Base-by-base conservation (phyloP, 2,113 vertebrate genomes). In the Trematomus loennbergii region DNA sequence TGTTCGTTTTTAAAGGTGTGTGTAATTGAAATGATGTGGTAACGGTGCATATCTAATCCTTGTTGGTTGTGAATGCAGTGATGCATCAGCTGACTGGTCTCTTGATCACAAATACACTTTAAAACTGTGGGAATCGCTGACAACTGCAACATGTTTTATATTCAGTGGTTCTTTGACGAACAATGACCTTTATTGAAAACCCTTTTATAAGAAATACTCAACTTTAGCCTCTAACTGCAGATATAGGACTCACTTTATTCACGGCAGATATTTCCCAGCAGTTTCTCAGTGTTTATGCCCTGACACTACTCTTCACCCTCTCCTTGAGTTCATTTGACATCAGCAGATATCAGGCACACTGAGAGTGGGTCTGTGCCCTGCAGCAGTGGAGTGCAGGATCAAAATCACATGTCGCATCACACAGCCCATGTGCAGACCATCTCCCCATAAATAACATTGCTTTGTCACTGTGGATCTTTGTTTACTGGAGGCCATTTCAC, bases 381-480 rank as follows among this genome's bases (percentile, higher is more conserved):
- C 17, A 40, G 70, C 46, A 17, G 16, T 25, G 17, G 18, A n/a
- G 57, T 12, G 70, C 45, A 17, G 29, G 58, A 53, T 74, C 72
- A 63, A 5, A 45, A 54, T 54, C 60, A 63, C 72, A 54, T 74
- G 72, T 63, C 36, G 3, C 59, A 29, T 55, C 36, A 46, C 52
- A 29, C 48, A 9, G 33, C n/a, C 36, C 59, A 63, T 54, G 49
- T 74, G 59, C 48, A 22, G 15, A 33, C 36, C 49, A 63, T 63
- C 72, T 53, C 48, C 12, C 13, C 29, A 2, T 61, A 12, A 40
- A 62, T 43, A 18, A 33, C 43, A 29, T 59, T 43, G 49, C 59
- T 62, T 20, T 54, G 49, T 25, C 33, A 40, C 46, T 16, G 18
- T n/a, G 15, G 17, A 68, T 29, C 1, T 54, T 29, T 2, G 1